Percentiles rank a stretch among this genome's conserved stretches.
phyloP scores from a whole-genome alignment of 2,113 vertebrate genomes.

The Sinosuthora webbiana region DNA sequence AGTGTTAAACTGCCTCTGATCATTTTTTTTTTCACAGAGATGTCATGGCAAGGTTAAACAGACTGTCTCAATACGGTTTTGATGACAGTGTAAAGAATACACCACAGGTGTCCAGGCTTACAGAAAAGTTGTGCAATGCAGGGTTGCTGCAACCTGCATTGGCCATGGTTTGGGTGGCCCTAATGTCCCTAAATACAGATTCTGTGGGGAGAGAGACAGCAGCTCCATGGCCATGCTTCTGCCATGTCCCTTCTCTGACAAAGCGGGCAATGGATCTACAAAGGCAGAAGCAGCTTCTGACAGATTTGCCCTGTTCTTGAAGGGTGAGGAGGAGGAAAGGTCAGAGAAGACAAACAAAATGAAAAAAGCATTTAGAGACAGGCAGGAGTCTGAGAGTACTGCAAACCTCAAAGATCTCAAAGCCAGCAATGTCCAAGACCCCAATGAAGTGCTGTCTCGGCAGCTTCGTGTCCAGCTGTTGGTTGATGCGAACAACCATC shows the following conservation, averaged over 20 bases:
- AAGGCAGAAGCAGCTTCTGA: neutral
- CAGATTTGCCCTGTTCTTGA: neutral
- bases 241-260: neutral
- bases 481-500: constrained; percentile 77
- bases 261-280: neutral
- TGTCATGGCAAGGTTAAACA: neutral
- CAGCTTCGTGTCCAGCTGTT: constrained; percentile 76
- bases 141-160: neutral
- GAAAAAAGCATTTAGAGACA: neutral
- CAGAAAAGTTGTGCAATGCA: neutral
- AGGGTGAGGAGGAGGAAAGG: neutral
- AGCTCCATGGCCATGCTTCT: neutral
- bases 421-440: constrained; percentile 78
- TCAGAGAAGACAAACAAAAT: neutral
- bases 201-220: neutral
- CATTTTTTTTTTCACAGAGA: neutral
- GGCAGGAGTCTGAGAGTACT: neutral
- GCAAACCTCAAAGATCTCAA: constrained; percentile 81
- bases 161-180: neutral
- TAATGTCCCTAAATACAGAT: neutral
- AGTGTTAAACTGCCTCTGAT: neutral
- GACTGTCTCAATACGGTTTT: neutral
- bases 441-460: constrained; percentile 79
- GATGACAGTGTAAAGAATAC: neutral
- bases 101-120: neutral